Conservation (phyloP, 2,113 vertebrate species). For the Petroica traversi region DNA sequence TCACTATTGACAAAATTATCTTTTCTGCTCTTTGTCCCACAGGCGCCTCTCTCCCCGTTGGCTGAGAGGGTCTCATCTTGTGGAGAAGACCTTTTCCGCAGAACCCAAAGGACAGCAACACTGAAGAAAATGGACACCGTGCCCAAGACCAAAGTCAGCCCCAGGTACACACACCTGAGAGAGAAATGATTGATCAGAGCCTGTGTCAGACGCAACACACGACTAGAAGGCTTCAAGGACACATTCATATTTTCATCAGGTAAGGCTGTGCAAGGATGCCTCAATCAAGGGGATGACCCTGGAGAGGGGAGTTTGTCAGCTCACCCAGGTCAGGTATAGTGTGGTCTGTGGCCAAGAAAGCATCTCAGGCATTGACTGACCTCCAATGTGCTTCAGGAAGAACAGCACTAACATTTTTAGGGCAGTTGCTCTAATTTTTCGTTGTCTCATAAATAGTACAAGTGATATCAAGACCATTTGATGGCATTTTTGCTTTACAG, state of each 20-base stretch:
- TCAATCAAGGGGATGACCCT: neutral
- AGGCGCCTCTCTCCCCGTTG: constrained; percentile 67
- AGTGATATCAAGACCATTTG: neutral
- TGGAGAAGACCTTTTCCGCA: constrained; percentile 75
- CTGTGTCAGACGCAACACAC: neutral
- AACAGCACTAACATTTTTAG: neutral
- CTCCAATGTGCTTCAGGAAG: neutral
- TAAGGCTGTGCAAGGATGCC: neutral
- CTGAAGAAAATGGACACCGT: constrained; percentile 83
- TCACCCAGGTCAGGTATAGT: neutral
- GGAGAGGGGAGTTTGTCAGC: neutral
- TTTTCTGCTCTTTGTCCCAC: constrained; percentile 75
- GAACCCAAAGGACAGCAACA: constrained; percentile 76
- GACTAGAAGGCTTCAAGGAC: neutral
- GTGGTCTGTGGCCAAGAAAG: neutral
- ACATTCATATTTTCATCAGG: neutral
- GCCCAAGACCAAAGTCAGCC: constrained; percentile 85
- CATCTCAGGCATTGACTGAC: neutral
- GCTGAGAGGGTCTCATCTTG: constrained; percentile 60
- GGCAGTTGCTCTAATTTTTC: neutral
- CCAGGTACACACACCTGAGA: constrained; percentile 85
- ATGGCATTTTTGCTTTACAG: neutral
- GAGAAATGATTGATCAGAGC: constrained; percentile 40
- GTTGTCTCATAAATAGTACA: neutral
- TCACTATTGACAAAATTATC: constrained; percentile 67